Conservation (phyloP, 1,140 invertebrate species). For the Sweltsa coloradensis region DNA sequence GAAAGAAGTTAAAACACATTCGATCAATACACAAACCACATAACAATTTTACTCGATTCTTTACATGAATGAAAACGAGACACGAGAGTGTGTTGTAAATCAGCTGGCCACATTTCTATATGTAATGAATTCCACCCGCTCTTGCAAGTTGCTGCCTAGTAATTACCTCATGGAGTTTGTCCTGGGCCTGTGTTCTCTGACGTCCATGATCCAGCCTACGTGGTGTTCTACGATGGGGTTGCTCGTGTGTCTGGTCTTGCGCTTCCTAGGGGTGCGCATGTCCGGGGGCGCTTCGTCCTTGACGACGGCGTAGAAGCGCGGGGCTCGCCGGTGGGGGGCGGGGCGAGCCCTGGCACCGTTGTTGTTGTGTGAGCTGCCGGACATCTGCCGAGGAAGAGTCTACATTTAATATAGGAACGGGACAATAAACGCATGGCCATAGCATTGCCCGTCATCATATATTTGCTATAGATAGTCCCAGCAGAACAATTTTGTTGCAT, state of each 20-base stretch:
- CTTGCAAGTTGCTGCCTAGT: neutral
- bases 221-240: slow-evolving; percentile 91
- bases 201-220: slow-evolving; percentile 94
- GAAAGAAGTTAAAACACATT: no score
- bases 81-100: neutral
- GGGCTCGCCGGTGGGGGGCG: slow-evolving; percentile 35
- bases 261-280: slow-evolving; percentile 58
- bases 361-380: no score
- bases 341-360: no score
- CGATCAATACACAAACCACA: slow-evolving; percentile 8
- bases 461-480: no score
- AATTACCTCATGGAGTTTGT: slow-evolving; percentile 52
- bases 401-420: no score
- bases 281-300: slow-evolving; percentile 51
- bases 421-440: no score
- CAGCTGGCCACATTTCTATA: neutral
- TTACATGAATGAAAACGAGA: neutral
- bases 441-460: no score
- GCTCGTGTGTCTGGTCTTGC: slow-evolving; percentile 82
- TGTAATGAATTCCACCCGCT: neutral
- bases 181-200: slow-evolving; percentile 62
- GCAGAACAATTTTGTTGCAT: neutral
- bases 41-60: neutral
- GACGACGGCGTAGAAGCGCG: slow-evolving; percentile 90
- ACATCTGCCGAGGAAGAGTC: no score